A percentile compares a stretch with the other conserved stretches of the same genome.
Evolutionary conservation across 2,888 invertebrate species (phyloP).

Genomic region (Ceraclea dissimilis): DNA sequence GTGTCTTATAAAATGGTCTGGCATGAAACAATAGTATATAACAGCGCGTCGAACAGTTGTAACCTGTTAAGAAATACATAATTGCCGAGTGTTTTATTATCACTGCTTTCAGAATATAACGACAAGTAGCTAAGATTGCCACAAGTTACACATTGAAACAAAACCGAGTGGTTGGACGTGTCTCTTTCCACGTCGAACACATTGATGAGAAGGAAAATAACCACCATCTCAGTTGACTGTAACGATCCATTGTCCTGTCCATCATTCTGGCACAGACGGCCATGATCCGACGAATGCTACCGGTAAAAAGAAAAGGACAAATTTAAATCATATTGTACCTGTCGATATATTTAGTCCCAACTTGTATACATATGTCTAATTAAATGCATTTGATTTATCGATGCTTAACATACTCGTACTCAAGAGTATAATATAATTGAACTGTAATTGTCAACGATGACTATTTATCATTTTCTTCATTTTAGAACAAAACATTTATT

Average conservation of each 20-base stretch:
- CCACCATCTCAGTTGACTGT: neutral
- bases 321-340: slow-evolving; percentile 2
- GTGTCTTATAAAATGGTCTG: slow-evolving; percentile 3
- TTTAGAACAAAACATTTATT: too few relatives aligned
- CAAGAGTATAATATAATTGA: too few relatives aligned
- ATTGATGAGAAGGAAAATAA: neutral
- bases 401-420: neutral
- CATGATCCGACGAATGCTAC: neutral
- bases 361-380: neutral
- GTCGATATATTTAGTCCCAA: neutral
- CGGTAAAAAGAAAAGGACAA: neutral
- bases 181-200: neutral
- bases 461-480: too few relatives aligned
- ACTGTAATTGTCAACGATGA: too few relatives aligned
- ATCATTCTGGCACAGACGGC: slow-evolving; percentile 12
- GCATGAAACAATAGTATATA: slow-evolving; percentile 15
- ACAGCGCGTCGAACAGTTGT: slow-evolving; percentile 21
- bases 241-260: slow-evolving; percentile 16
- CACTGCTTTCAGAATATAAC: neutral
- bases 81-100: slow-evolving; percentile 24
- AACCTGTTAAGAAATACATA: slow-evolving; percentile 24
- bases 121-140: neutral
- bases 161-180: neutral
- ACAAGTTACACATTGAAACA: neutral
- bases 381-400: neutral